These are phyloP conservation scores for Muricea muricata DNA, from an alignment of 92 coral and sea anemone genomes.

Conservation along the genomic window DNA sequence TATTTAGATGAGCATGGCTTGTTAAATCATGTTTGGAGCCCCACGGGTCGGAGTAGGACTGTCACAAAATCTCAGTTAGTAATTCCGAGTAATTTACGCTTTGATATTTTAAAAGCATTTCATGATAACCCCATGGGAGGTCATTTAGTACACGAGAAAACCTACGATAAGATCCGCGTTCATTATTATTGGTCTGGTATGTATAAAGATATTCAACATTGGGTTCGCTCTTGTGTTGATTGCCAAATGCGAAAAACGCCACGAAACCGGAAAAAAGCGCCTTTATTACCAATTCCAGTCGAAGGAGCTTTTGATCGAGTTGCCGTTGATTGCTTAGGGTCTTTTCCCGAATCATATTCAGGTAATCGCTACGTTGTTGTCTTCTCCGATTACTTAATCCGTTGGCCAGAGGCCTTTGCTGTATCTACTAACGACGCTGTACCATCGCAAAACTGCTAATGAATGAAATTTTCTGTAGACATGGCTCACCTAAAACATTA, in stretches of 20 bases:
- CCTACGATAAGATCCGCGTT: conserved; percentile 57
- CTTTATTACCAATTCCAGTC: conserved; percentile 46
- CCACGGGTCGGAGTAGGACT: conserved; percentile 13
- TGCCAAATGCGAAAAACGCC: conserved; percentile 70
- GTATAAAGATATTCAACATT: conserved; percentile 68
- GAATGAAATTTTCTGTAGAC: conserved; percentile 58
- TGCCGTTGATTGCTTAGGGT: conserved; percentile 73
- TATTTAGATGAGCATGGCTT: background rate
- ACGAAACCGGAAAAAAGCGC: conserved; percentile 12
- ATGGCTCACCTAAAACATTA: conserved; percentile 57
- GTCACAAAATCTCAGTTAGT: conserved; percentile 47
- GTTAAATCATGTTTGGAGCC: conserved; percentile 14
- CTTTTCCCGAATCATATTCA: conserved; percentile 56
- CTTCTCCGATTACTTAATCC: conserved; percentile 63
- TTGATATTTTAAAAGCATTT: conserved; percentile 54
- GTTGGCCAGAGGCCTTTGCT: conserved; percentile 77
- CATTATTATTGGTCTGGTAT: conserved; percentile 69
- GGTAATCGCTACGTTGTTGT: conserved; percentile 69
- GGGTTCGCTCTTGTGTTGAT: conserved; percentile 58
- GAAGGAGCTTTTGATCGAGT: conserved; percentile 60
- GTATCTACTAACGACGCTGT: conserved; percentile 54
- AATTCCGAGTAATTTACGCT: conserved; percentile 46
- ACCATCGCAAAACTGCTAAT: conserved; percentile 53
- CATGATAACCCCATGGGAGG: conserved; percentile 69
- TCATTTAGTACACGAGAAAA: conserved; percentile 67